Evolutionary conservation across 2,888 invertebrate genomes (phyloP).

Genomic region (Hemistola chrysoprasaria): DNA sequence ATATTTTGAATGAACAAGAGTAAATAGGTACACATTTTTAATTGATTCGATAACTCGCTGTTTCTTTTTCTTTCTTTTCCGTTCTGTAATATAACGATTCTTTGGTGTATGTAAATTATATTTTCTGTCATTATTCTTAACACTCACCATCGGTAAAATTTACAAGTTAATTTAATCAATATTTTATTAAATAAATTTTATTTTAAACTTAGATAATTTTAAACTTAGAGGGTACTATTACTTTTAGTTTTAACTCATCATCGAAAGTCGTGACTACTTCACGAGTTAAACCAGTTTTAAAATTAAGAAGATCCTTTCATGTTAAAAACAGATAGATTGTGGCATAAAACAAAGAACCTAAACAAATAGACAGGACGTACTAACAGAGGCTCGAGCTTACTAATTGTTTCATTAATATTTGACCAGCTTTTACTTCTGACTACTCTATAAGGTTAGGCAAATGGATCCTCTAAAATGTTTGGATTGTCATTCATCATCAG

Average conservation of each 20-base stretch:
- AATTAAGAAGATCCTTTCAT: slow-evolving; percentile 14
- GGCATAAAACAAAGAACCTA: slow-evolving; percentile 39
- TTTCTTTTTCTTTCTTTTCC: too few species aligned
- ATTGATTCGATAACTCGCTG: too few species aligned
- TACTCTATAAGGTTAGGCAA: slow-evolving; percentile 16
- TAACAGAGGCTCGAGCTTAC: slow-evolving; percentile 34
- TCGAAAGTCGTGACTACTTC: slow-evolving; percentile 30
- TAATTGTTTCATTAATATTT: slow-evolving; percentile 60
- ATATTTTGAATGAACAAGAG: too few species aligned
- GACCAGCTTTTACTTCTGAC: slow-evolving; percentile 50
- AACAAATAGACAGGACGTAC: slow-evolving; percentile 35
- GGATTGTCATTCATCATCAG: too few species aligned
- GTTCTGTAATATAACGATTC: too few species aligned
- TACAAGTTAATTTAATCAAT: too few species aligned
- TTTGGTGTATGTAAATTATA: too few species aligned
- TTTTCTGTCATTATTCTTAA: too few species aligned
- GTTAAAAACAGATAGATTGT: slow-evolving; percentile 35
- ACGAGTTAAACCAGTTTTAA: slow-evolving; percentile 29
- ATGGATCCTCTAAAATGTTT: slow-evolving; percentile 6
- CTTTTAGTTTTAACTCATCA: slow-evolving; percentile 21
- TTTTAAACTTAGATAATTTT: too few species aligned
- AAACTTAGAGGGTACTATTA: slow-evolving; percentile 6
- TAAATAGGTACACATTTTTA: too few species aligned
- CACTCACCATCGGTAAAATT: too few species aligned
- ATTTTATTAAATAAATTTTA: too few species aligned